Base-by-base conservation (phyloP, 2,113 vertebrate species). In the Himantopus leucocephalus region DNA sequence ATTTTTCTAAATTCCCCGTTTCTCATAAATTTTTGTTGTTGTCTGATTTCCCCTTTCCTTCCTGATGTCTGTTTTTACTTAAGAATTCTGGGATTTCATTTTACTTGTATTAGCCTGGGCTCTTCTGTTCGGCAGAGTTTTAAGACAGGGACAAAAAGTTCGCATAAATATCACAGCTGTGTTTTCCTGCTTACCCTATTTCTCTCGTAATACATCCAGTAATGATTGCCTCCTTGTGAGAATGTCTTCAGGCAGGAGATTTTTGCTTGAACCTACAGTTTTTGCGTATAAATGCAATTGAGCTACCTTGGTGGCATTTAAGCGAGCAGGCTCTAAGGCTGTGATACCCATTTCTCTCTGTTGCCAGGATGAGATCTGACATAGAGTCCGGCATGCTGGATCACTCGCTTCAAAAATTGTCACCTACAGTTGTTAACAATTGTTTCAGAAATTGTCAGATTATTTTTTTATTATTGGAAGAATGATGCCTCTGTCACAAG, bases 101-200 rank as follows among this genome's bases (percentile, higher is more conserved):
- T 67, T 47, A 21, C 11, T 76, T 70, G 6, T 41, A 17, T 72
- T 68, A 50, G 24, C 11, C 29, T 78, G 8, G 1, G 56, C 24
- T 62, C 30, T 55, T 34, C 50, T 37, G 7, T 59, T 83, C 14
- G 6, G 3, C 4, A 50, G 39, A 66, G 47, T 62, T 76, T 83
- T 78, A 85, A 83, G 37, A 37, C 9, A 6, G 7, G 7, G 56
- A 62, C 13, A 3, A 75, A n/a, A 93, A 53, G 13, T 53, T 60
- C 52, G 59, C 0, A 0, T 37, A 23, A 62, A 52, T 58, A 64
- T 37, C 27, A 63, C 1, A 5, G 15, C 7, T 59, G 2, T 50
- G 23, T 34, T 82, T 72, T 75, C 16, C 11, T 52, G 8, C 22
- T 89, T 55, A 41, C 6, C 8, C 63, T 66, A 14, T 70, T 91